Percentiles rank a stretch among this genome's conserved stretches.
Conservation (phyloP, 2,113 vertebrate genomes). For the Aegithalos caudatus region DNA sequence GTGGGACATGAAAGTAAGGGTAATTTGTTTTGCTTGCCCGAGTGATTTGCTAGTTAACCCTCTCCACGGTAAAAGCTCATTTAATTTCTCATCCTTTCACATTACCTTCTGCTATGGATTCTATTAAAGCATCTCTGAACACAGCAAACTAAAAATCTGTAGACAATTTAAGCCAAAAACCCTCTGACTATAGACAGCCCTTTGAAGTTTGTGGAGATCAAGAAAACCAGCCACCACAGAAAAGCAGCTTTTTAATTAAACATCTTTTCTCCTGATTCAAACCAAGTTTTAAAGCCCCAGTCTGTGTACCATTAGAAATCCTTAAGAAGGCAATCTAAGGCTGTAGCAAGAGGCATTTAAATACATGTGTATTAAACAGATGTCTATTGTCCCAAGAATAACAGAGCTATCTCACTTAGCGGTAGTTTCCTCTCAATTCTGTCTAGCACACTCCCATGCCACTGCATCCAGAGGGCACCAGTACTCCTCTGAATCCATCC, state of each 20-base stretch:
- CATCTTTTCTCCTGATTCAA: neutral
- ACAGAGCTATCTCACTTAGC: neutral
- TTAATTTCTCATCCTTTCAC: constrained; percentile 13
- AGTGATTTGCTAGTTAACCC: neutral
- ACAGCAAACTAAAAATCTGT: constrained; percentile 19
- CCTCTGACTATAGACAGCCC: neutral
- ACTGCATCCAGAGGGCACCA: neutral
- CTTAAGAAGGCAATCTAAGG: neutral
- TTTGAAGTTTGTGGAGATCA: constrained; percentile 48
- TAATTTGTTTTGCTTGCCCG: neutral
- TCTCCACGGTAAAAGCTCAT: neutral
- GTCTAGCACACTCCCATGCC: accelerated
- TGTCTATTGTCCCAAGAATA: neutral
- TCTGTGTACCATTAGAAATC: neutral
- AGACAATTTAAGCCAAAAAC: constrained; percentile 36
- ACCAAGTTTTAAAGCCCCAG: neutral
- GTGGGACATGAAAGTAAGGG: neutral
- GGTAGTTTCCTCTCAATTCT: neutral
- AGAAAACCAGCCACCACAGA: constrained; percentile 9
- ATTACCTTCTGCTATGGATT: neutral
- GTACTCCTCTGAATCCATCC: neutral
- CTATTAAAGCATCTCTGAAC: constrained; percentile 9
- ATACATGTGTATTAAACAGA: accelerated
- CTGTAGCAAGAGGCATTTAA: neutral
- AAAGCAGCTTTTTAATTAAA: constrained; percentile 54